Percentiles rank a stretch among this genome's conserved stretches.
Conservation (phyloP, 30 jellyfish, hydroid and myxozoan species). For the Turritopsis rubra region DNA sequence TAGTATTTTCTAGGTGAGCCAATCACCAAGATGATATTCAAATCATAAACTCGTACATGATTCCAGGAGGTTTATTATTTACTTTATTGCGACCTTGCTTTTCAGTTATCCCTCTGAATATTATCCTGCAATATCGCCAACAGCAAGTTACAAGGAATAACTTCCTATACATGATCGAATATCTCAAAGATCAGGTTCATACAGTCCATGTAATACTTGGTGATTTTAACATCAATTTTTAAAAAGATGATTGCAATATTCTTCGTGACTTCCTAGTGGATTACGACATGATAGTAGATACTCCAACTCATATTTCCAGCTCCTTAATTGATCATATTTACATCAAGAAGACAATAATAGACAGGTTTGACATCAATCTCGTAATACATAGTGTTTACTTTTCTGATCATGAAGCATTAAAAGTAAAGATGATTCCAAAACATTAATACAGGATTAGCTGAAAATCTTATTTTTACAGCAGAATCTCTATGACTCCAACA, state of each 20-base stretch:
- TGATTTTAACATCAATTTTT: constrained; percentile 15
- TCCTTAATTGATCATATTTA: constrained; percentile 24
- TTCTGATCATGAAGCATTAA: constrained; percentile 21
- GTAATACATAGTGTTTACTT: background rate
- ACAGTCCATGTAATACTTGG: constrained; percentile 13
- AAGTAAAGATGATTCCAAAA: background rate
- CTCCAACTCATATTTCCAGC: constrained; percentile 34
- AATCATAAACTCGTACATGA: background rate
- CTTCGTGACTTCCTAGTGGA: constrained; percentile 7
- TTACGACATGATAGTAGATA: background rate
- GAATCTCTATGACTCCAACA: background rate
- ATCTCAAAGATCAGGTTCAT: background rate
- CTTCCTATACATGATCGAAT: background rate
- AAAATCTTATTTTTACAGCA: background rate
- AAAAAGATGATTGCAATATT: background rate
- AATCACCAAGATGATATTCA: background rate
- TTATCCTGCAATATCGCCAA: background rate
- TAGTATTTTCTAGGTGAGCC: no score
- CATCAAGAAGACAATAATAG: background rate
- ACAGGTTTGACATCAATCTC: background rate
- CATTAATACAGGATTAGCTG: background rate
- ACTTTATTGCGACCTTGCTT: background rate
- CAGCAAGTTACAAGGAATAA: background rate
- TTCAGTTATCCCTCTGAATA: background rate
- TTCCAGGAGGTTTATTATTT: background rate